phyloP scores from a whole-genome alignment of 1,140 invertebrate species.

The Saxidomus purpurata region DNA sequence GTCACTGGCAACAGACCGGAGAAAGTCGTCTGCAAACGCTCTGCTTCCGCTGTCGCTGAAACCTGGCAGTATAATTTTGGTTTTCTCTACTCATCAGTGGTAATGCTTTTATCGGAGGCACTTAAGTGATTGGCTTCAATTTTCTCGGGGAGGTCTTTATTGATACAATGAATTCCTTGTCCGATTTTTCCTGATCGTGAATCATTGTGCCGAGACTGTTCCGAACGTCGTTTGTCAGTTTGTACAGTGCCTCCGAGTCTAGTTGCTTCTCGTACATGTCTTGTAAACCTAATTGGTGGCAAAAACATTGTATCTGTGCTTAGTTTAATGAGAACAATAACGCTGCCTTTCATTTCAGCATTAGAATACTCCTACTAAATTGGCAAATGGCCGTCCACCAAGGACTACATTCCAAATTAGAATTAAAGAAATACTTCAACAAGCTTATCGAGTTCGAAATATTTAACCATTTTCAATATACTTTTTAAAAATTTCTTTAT shows the following conservation, averaged over 20 bases:
- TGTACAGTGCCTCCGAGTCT: conserved; percentile 33
- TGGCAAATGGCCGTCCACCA: too few relatives aligned
- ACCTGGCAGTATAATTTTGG: background rate
- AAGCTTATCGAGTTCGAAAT: too few relatives aligned
- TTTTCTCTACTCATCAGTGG: background rate
- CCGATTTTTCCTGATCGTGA: conserved; percentile 2
- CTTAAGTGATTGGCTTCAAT: conserved; percentile 19
- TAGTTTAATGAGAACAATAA: too few relatives aligned
- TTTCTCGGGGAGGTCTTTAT: conserved; percentile 15
- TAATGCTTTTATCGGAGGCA: background rate
- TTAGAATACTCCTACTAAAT: too few relatives aligned
- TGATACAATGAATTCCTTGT: conserved; percentile 2
- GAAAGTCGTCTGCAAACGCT: background rate
- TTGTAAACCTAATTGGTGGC: conserved; percentile 2
- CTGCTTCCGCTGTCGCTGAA: background rate
- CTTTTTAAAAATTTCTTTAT: too few relatives aligned
- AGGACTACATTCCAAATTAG: too few relatives aligned
- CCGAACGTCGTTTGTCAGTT: conserved; percentile 28
- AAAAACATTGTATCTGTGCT: too few relatives aligned
- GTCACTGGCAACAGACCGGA: background rate
- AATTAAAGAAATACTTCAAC: too few relatives aligned
- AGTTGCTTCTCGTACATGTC: conserved; percentile 52
- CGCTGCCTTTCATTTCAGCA: too few relatives aligned
- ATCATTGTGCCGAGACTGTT: background rate
- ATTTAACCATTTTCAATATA: too few relatives aligned